Evolutionary conservation across 2,797 vertebrate species (phyloP), one percentile per base, ranked within the genome.

Genomic region (Danio jaintianensis): DNA sequence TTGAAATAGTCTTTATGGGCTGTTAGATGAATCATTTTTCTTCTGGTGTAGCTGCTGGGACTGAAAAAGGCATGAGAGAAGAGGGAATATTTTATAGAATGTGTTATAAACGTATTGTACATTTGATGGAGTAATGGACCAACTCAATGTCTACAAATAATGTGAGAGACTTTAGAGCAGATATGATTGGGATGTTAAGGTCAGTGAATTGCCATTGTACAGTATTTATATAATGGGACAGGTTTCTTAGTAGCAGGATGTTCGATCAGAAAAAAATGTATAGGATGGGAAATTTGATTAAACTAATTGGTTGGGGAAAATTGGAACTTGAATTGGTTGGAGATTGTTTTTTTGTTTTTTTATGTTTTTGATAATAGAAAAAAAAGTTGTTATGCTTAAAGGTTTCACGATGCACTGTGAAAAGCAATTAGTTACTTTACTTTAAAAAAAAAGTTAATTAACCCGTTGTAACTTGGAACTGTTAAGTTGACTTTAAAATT

Each of bases 41-140:
- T 59, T 58, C 20, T 67, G 7, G 7, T 59, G 13, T 11, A 8
- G 15, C 43, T 48, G 6, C 15, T 61, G 22, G 74, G 56, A 38
- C 29, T 63, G 36, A 22, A 75, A 63, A 62, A 29, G n/a, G 36
- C 12, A 63, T 53, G 47, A 42, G 36, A 74, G 62, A 48, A 36
- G 22, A 74, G 15, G 22, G 56, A 43, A 45, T 72, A 29, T 58
- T 72, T 72, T 13, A 72, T 59, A 10, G 58, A 22, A 72, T 22
- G 8, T 16, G 55, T 64, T 76, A 22, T 10, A 63, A 59, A 55
- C 53, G 6, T 29, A 61, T 22, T 61, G 20, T 10, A 43, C 15
- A 43, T 55, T 22, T 53, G 4, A 66, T 16, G 20, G 7, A 22
- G 36, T 9, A 29, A 53, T 64, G 38, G 47, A 64, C 18, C n/a